phyloP scores from a whole-genome alignment of 2,113 vertebrate species.

The Myrmophylax atrothorax region DNA sequence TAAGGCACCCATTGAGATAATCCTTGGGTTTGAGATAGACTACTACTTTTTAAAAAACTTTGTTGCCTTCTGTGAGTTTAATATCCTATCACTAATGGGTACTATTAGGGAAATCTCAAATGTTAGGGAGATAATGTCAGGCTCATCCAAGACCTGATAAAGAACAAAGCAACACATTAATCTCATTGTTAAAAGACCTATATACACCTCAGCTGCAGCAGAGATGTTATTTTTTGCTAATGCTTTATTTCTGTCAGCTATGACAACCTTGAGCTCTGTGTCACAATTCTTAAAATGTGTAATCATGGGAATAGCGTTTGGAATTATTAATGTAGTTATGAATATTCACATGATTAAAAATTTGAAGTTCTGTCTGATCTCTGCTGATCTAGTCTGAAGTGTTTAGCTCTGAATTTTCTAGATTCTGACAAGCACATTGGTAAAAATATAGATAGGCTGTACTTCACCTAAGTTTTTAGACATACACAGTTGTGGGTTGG shows the following conservation, averaged over 20 bases:
- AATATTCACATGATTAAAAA: background rate
- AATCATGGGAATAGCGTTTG: background rate
- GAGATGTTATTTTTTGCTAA: background rate
- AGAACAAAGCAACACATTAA: constrained; percentile 13
- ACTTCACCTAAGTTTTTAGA: background rate
- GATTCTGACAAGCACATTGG: background rate
- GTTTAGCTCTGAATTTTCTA: background rate
- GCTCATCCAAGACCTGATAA: background rate
- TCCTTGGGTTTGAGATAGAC: background rate
- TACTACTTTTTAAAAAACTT: background rate
- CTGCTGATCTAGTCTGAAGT: background rate
- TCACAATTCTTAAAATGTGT: background rate
- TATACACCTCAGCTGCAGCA: background rate
- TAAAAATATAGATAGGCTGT: background rate
- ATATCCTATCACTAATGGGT: background rate
- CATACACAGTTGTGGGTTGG: background rate
- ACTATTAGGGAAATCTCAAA: background rate
- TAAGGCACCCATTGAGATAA: background rate
- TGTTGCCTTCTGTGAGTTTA: background rate
- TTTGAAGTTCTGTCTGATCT: background rate
- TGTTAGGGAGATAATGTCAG: background rate
- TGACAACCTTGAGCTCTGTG: background rate
- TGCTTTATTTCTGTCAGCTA: background rate
- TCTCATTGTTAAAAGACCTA: background rate
- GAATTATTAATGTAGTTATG: background rate